These are phyloP conservation scores for Brachyptera putata DNA, from an alignment of 2,888 invertebrate species.

Conservation along the genomic window DNA sequence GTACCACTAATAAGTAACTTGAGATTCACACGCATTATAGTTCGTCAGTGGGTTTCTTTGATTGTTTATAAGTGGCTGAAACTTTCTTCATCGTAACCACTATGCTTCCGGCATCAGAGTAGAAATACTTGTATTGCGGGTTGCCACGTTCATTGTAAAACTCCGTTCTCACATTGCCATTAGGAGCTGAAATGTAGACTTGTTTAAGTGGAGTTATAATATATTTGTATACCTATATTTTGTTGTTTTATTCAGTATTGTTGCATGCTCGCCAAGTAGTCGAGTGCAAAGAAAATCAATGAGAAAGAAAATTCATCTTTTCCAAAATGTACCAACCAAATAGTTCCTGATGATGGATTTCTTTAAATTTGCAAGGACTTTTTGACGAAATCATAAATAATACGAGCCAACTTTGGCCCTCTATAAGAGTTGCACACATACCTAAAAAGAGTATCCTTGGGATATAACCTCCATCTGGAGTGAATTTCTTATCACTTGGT, in stretches of 20 bases:
- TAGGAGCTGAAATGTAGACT: constrained; percentile 43
- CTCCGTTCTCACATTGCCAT: constrained; percentile 52
- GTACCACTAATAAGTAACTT: too few species aligned
- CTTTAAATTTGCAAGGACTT: too few species aligned
- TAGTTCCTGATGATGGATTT: too few species aligned
- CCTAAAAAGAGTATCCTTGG: constrained; percentile 62
- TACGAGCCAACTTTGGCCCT: too few species aligned
- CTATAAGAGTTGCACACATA: constrained; percentile 35
- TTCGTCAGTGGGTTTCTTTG: constrained; percentile 15
- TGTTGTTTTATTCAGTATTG: too few species aligned
- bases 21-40: constrained; percentile 21
- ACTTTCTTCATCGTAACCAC: constrained; percentile 36
- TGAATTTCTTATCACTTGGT: constrained; percentile 49
- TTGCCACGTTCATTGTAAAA: constrained; percentile 57
- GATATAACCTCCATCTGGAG: constrained; percentile 64
- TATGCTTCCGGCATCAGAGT: constrained; percentile 41
- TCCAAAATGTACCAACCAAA: too few species aligned
- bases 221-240: constrained; percentile 7
- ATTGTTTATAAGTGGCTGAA: background rate
- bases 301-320: background rate
- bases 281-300: background rate
- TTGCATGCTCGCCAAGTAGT: background rate
- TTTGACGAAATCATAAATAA: too few species aligned
- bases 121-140: constrained; percentile 54
- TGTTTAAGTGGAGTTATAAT: background rate